A percentile compares a stretch with the other conserved stretches of the same genome.
These are phyloP conservation scores for Peromyscus attwateri DNA, from an alignment of 2,797 vertebrate species.

Conservation along the genomic window DNA sequence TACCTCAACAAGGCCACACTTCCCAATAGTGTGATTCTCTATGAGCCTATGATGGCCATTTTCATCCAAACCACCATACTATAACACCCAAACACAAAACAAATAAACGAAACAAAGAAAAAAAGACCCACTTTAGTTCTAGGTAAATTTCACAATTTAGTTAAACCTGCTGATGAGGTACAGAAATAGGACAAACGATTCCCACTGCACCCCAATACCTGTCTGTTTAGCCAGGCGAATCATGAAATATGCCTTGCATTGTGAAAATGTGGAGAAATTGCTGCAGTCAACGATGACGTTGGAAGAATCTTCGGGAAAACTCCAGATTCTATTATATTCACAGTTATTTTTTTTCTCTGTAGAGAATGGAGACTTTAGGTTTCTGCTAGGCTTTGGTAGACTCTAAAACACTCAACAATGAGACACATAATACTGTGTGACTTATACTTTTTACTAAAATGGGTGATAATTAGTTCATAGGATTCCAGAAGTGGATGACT, in stretches of 20 bases:
- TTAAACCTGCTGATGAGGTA: background rate
- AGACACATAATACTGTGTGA: background rate
- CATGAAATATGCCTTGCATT: background rate
- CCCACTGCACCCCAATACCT: background rate
- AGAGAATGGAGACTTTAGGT: background rate
- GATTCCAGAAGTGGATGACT: background rate
- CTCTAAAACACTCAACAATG: background rate
- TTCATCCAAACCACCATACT: background rate
- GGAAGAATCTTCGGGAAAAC: background rate
- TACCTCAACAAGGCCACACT: too few species aligned
- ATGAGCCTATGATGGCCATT: background rate
- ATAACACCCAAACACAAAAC: background rate
- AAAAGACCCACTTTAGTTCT: background rate
- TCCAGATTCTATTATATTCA: background rate
- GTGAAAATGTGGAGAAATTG: background rate
- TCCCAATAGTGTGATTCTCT: too few species aligned
- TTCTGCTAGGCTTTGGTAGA: background rate
- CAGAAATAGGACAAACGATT: background rate
- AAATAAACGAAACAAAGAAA: background rate
- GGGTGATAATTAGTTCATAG: background rate
- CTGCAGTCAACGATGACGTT: background rate
- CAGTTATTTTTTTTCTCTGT: background rate
- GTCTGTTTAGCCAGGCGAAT: background rate
- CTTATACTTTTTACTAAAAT: background rate
- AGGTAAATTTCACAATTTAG: background rate